phyloP scores from a whole-genome alignment of 2,888 invertebrate genomes.

The Hofmannophila pseudospretella region DNA sequence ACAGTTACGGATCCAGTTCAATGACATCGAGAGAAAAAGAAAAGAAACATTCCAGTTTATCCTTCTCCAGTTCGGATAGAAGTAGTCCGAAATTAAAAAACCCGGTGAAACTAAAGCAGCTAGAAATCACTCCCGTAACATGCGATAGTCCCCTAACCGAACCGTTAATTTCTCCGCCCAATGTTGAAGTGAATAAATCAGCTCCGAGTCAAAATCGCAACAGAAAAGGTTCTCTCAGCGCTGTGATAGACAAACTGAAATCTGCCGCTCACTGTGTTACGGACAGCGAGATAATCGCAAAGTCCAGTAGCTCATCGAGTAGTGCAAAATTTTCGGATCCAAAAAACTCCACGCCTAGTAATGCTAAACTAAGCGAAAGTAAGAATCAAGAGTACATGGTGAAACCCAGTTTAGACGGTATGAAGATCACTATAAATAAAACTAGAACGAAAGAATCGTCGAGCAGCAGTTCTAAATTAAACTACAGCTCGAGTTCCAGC shows the following conservation, averaged over 20 bases:
- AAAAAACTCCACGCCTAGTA: slow-evolving; percentile 56
- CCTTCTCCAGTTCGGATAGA: slow-evolving; percentile 74
- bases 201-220: slow-evolving; percentile 81
- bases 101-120: slow-evolving; percentile 82
- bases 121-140: slow-evolving; percentile 79
- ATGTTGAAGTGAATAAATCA: slow-evolving; percentile 78
- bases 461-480: slow-evolving; percentile 60
- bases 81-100: slow-evolving; percentile 83
- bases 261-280: slow-evolving; percentile 82
- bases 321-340: slow-evolving; percentile 68
- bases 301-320: slow-evolving; percentile 66
- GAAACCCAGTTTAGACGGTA: slow-evolving; percentile 91
- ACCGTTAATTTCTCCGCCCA: slow-evolving; percentile 68
- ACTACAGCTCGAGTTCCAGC: slow-evolving; percentile 63
- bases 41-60: slow-evolving; percentile 70
- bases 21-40: slow-evolving; percentile 73
- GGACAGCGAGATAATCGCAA: slow-evolving; percentile 69
- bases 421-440: slow-evolving; percentile 95
- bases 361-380: slow-evolving; percentile 56
- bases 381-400: slow-evolving; percentile 93
- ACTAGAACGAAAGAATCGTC: slow-evolving; percentile 86
- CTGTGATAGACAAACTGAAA: slow-evolving; percentile 92
- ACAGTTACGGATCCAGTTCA: slow-evolving; percentile 60
- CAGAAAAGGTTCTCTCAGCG: slow-evolving; percentile 86
- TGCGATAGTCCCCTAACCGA: slow-evolving; percentile 66